Evolutionary conservation across 2,797 vertebrate species (phyloP).

Genomic region (Setipinna tenuifilis): DNA sequence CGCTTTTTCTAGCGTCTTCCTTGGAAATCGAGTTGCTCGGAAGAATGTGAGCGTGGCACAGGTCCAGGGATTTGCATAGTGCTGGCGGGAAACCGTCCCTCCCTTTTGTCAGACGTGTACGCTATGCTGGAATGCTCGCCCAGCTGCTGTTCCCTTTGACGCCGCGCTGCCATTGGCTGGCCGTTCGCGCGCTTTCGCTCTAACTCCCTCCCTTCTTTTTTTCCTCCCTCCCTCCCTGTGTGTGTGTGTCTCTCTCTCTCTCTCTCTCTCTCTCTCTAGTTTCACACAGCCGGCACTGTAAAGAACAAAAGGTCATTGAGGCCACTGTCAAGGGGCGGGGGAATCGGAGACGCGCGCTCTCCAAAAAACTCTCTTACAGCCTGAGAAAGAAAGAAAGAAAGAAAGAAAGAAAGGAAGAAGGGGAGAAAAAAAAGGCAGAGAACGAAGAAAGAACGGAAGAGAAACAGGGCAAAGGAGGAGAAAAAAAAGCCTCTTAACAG

Average conservation of each 20-base stretch:
- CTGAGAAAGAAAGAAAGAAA: neutral
- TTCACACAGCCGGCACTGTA: conserved; percentile 36
- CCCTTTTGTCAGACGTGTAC: conserved; percentile 54
- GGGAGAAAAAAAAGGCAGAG: neutral
- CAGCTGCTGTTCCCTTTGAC: conserved; percentile 33
- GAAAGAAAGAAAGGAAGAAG: neutral
- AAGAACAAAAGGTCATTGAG: conserved; percentile 57
- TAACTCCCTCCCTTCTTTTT: neutral
- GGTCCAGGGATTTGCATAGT: conserved; percentile 49
- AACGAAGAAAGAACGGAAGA: neutral
- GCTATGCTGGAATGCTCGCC: conserved; percentile 44
- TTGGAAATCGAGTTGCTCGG: conserved; percentile 47
- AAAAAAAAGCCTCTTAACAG: neutral
- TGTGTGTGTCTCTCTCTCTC: conserved; percentile 1
- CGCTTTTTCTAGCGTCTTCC: conserved; percentile 14
- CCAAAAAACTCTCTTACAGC: neutral
- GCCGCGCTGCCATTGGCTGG: conserved; percentile 43
- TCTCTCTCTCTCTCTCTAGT: neutral
- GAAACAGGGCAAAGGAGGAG: neutral
- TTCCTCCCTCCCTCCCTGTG: neutral
- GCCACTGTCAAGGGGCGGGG: conserved; percentile 27
- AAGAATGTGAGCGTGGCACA: conserved; percentile 52
- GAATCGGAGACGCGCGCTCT: neutral
- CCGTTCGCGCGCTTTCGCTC: conserved; percentile 55
- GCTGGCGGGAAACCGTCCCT: conserved; percentile 57